A percentile compares a stretch with the other conserved stretches of the same genome.
phyloP scores from a whole-genome alignment of 2,113 vertebrate genomes.

The Zosterops hypoxanthus region DNA sequence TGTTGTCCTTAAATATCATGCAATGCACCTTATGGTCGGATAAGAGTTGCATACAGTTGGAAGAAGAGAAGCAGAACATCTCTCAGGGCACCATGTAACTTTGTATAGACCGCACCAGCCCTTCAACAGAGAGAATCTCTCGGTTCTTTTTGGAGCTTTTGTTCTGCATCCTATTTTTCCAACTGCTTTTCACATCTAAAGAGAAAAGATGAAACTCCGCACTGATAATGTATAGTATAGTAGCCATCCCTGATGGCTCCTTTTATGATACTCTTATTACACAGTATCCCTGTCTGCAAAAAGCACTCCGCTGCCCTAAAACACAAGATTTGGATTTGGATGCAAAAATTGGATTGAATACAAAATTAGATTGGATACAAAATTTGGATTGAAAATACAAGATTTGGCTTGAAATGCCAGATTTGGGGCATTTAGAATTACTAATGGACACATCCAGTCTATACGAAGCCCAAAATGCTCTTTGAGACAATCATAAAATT shows the following conservation, averaged over 20 bases:
- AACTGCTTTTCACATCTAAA: background rate
- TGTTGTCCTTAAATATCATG: background rate
- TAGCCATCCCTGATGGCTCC: background rate
- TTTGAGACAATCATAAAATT: background rate
- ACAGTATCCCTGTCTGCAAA: background rate
- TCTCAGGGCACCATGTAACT: background rate
- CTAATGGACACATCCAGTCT: background rate
- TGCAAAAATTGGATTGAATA: background rate
- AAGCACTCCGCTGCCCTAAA: background rate
- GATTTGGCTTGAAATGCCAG: background rate
- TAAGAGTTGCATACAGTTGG: background rate
- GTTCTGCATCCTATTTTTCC: background rate
- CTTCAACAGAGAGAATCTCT: background rate
- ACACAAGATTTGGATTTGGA: background rate
- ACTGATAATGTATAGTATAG: background rate
- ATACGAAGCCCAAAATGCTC: background rate
- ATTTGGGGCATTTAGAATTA: background rate
- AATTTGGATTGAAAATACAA: background rate
- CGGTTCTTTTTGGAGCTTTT: background rate
- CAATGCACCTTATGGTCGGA: background rate
- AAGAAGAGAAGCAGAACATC: background rate
- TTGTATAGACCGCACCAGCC: background rate
- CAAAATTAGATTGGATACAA: background rate
- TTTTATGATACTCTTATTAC: background rate
- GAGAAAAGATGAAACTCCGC: background rate